These are phyloP conservation scores for Pristionchus entomophagus DNA, from an alignment of 2,888 invertebrate species.

Conservation along the genomic window DNA sequence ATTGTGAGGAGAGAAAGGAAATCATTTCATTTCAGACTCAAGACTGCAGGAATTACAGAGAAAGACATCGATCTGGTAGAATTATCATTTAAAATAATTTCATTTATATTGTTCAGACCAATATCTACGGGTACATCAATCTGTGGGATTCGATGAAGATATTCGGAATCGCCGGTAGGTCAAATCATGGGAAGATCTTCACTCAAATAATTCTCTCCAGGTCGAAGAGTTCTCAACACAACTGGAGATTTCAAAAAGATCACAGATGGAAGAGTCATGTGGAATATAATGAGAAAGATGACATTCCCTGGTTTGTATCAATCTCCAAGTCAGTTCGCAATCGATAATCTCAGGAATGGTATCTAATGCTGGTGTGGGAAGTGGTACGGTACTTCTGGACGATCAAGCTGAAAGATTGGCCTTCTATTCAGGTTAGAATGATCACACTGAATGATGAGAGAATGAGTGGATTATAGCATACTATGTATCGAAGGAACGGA, in stretches of 20 bases:
- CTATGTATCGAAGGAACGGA: constrained; percentile 45
- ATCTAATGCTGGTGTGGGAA: constrained; percentile 45
- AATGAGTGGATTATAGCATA: not conserved
- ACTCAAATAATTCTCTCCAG: not conserved
- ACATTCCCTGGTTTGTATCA: constrained; percentile 42
- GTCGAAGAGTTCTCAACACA: constrained; percentile 40
- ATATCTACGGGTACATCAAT: constrained; percentile 51
- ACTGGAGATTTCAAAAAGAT: constrained; percentile 45
- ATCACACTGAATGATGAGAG: not conserved
- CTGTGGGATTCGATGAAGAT: constrained; percentile 52
- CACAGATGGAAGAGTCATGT: constrained; percentile 46
- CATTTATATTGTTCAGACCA: constrained; percentile 20
- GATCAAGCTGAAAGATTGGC: constrained; percentile 59
- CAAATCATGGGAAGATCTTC: not conserved
- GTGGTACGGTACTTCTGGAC: constrained; percentile 55
- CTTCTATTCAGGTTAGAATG: constrained; percentile 52
- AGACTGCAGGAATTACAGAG: constrained; percentile 47
- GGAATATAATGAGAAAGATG: constrained; percentile 49
- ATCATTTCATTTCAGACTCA: constrained; percentile 54
- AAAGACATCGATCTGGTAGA: constrained; percentile 56
- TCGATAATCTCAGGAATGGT: constrained; percentile 42
- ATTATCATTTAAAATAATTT: not conserved
- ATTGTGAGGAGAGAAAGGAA: not conserved
- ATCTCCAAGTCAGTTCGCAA: not conserved
- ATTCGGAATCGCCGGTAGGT: constrained; percentile 65